Percentiles rank a stretch among this genome's conserved stretches.
Evolutionary conservation across 2,797 vertebrate species (phyloP).

Genomic region (Rhabdomys pumilio): DNA sequence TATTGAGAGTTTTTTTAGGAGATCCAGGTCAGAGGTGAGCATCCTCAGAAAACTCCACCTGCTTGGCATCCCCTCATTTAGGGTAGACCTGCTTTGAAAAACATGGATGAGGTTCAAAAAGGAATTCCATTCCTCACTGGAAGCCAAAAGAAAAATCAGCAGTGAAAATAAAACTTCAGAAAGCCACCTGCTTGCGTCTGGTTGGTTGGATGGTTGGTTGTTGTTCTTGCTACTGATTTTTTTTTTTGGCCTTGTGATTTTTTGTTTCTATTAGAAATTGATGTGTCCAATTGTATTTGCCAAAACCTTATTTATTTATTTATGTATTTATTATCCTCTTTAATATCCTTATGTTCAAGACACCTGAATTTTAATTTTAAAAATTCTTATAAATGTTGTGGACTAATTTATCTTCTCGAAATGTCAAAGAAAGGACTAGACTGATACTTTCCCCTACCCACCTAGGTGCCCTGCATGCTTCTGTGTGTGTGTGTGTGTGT

Average conservation of each 20-base stretch:
- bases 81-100: constrained; percentile 61
- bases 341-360: constrained; percentile 50
- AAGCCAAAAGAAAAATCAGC: constrained; percentile 26
- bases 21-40: background rate
- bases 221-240: background rate
- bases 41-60: background rate
- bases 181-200: background rate
- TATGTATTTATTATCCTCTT: background rate
- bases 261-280: constrained; percentile 68
- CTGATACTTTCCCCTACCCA: background rate
- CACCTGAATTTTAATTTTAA: constrained; percentile 64
- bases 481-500: background rate
- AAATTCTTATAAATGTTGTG: constrained; percentile 65
- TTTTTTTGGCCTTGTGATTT: background rate
- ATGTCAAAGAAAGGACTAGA: background rate
- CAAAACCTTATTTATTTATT: background rate
- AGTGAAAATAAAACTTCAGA: constrained; percentile 58
- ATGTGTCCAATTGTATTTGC: constrained; percentile 51
- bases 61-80: background rate
- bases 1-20: constrained; percentile 17
- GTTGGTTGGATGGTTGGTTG: background rate
- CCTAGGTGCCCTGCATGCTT: too few relatives aligned
- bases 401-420: constrained; percentile 69
- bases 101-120: constrained; percentile 65
- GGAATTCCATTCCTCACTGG: constrained; percentile 53